Conservation (phyloP, 2,113 vertebrate genomes). For the Hystrix cristata region DNA sequence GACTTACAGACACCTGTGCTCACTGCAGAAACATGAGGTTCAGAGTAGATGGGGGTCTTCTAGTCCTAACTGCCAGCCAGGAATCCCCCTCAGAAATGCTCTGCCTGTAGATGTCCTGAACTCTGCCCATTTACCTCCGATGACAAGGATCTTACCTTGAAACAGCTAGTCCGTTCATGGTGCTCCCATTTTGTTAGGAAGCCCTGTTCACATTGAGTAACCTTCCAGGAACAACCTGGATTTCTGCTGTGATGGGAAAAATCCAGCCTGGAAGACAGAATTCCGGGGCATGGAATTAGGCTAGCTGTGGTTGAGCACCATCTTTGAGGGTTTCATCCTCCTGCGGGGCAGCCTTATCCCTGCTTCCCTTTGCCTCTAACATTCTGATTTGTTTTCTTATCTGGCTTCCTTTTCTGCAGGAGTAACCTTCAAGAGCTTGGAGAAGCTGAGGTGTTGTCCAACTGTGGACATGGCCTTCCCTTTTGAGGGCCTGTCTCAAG, state of each 20-base stretch:
- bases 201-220: not conserved
- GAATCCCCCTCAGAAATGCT: not conserved
- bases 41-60: not conserved
- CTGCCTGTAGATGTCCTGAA: not conserved
- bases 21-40: not conserved
- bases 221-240: not conserved
- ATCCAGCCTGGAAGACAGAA: not conserved
- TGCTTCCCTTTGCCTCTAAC: not conserved
- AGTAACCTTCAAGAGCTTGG: not conserved
- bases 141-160: constrained; percentile 5
- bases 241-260: not conserved
- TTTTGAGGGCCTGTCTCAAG: not conserved
- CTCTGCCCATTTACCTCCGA: not conserved
- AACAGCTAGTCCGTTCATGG: not conserved
- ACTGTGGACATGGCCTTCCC: not conserved
- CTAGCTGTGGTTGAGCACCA: not conserved
- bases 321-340: not conserved
- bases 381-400: not conserved
- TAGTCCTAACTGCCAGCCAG: not conserved
- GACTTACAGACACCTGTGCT: not conserved
- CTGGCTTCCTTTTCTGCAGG: not conserved
- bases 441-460: not conserved
- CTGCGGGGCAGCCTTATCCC: not conserved
- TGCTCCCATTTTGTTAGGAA: not conserved
- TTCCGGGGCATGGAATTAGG: not conserved